A percentile compares a stretch with the other conserved stretches of the same genome.
phyloP scores from a whole-genome alignment of 2,888 invertebrate genomes.

The Minunthozetes semirufus region DNA sequence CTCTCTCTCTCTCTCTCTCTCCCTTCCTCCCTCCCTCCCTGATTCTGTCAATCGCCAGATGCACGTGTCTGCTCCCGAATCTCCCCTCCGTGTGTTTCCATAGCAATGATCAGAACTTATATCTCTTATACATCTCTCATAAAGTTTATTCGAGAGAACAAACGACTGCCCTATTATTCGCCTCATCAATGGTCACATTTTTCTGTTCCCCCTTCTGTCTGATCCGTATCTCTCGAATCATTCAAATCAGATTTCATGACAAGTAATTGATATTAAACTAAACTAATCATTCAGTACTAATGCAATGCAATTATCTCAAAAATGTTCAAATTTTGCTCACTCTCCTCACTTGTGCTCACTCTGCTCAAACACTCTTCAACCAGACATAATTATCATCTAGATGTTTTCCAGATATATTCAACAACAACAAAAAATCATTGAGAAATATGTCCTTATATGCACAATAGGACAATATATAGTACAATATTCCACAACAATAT shows the following conservation, averaged over 20 bases:
- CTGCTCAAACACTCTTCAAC: too few relatives aligned
- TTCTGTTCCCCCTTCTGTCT: neutral
- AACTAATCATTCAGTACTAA: slow-evolving; percentile 7
- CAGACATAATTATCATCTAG: too few relatives aligned
- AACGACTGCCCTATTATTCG: slow-evolving; percentile 1
- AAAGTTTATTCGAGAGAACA: neutral
- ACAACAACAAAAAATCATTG: too few relatives aligned
- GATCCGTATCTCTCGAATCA: neutral
- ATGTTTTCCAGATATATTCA: too few relatives aligned
- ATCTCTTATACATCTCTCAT: slow-evolving; percentile 3
- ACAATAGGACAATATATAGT: too few relatives aligned
- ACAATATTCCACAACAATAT: too few relatives aligned
- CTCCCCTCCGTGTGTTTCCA: neutral
- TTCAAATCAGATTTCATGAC: slow-evolving; percentile 27
- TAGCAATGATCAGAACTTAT: neutral
- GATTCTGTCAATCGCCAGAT: slow-evolving; percentile 1
- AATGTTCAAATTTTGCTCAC: neutral
- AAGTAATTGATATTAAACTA: slow-evolving; percentile 30
- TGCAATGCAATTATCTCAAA: neutral
- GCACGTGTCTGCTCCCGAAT: neutral
- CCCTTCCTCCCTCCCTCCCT: neutral
- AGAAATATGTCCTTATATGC: too few relatives aligned
- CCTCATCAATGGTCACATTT: slow-evolving; percentile 1
- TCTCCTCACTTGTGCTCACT: too few relatives aligned
- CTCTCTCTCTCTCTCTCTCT: neutral